Conservation (phyloP, 2,888 invertebrate genomes). For the Deilephila porcellus region DNA sequence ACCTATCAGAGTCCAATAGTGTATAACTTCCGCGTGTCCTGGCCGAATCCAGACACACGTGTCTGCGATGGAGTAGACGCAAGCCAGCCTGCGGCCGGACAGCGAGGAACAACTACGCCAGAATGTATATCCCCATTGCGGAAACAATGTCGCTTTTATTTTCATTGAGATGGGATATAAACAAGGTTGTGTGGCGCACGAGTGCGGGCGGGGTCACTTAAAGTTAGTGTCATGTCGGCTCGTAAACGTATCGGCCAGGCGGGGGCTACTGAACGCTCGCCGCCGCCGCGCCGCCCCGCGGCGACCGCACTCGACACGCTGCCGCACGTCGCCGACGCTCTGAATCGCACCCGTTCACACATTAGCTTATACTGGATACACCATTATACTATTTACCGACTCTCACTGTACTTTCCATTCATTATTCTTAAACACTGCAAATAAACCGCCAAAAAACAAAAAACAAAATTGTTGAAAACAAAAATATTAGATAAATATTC, state of each 20-base stretch:
- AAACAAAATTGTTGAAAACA: no score
- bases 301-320: constrained; percentile 84
- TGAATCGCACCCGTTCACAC: constrained; percentile 82
- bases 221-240: constrained; percentile 81
- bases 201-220: constrained; percentile 78
- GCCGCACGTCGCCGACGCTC: constrained; percentile 81
- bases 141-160: constrained; percentile 67
- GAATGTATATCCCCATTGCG: constrained; percentile 47
- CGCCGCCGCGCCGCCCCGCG: constrained; percentile 70
- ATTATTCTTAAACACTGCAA: no score
- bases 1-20: not conserved
- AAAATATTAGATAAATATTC: no score
- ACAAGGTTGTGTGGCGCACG: constrained; percentile 72
- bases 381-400: constrained; percentile 38
- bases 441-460: no score
- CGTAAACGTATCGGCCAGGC: constrained; percentile 80
- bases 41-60: not conserved
- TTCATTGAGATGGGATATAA: constrained; percentile 77
- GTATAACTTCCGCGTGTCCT: not conserved
- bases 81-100: not conserved
- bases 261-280: constrained; percentile 64
- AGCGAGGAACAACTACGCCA: constrained; percentile 35
- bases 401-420: constrained; percentile 19
- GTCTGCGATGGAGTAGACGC: not conserved
- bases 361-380: constrained; percentile 60